Base-by-base conservation (phyloP, 2,888 invertebrate species). In the Cinara cedri region DNA sequence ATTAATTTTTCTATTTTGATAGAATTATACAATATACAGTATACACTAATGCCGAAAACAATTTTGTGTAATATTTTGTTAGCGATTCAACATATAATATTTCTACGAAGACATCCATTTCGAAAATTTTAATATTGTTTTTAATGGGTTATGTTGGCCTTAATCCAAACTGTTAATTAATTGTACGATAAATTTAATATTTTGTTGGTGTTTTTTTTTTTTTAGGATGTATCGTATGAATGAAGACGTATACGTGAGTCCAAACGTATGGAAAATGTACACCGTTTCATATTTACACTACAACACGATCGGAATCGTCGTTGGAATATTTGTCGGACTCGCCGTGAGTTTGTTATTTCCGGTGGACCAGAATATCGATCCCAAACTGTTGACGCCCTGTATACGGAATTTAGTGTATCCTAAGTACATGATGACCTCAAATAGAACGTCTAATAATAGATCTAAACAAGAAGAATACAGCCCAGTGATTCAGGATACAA, bases 201-300 rank as follows among this genome's bases (percentile, higher is more conserved):
- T n/a, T n/a, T n/a, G n/a, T n/a, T n/a, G n/a, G n/a, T n/a, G n/a
- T n/a, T n/a, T n/a, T n/a, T n/a, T n/a, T n/a, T n/a, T n/a, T 34
- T 74, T 42, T 21, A 44, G 80, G 78, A 16, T 81, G 19, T 63
- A 51, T 9, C 60, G 71, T 26, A 42, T 81, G 54, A 81, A 65
- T 14, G 49, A 62, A 34, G 81, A 54, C 3, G 70, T 75, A 11
- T 81, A 42, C 44, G 72, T 51, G n/a, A 71, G 78, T 13, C 72
- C 74, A 42, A 65, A 81, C 42, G 80, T 81, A 0, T 71, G 71
- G 57, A 87, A 89, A 83, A 84, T 92, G 81, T 93, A 91, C 85
- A 87, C 90, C 83, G 85, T 93, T 84, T 93, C 93, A 14, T 94
- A 93, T 85, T 88, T 93, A 85, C 93, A 92, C 87, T 93, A 93